A percentile compares a stretch with the other conserved stretches of the same genome.
Evolutionary conservation across 2,113 vertebrate genomes (phyloP).

Genomic region (Rhombomys opimus): DNA sequence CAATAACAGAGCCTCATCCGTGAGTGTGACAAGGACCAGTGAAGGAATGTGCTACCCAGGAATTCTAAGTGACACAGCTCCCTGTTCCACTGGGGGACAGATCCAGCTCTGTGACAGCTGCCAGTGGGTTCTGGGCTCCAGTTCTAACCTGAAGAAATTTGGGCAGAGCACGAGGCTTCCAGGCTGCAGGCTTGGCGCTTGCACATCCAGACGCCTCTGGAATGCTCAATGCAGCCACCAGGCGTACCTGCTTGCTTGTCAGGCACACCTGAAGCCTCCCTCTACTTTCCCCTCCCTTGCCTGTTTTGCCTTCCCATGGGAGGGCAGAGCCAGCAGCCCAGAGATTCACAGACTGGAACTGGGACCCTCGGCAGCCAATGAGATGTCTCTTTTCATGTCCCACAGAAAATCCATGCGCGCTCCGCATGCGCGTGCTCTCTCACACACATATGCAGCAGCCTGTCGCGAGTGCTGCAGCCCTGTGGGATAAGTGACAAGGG

Average conservation of each 20-base stretch:
- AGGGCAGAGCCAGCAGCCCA: constrained; percentile 57
- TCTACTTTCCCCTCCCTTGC: constrained; percentile 21
- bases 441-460: constrained; percentile 27
- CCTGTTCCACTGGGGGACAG: constrained; percentile 51
- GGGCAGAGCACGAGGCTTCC: constrained; percentile 54
- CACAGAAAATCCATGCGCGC: constrained; percentile 58
- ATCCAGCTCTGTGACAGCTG: constrained; percentile 72
- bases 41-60: constrained; percentile 79
- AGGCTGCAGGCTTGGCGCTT: constrained; percentile 51
- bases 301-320: constrained; percentile 53
- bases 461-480: constrained; percentile 63
- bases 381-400: constrained; percentile 64
- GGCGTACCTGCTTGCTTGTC: constrained; percentile 59
- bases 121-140: constrained; percentile 63
- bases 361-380: constrained; percentile 74
- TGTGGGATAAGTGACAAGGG: constrained; percentile 65
- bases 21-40: constrained; percentile 77
- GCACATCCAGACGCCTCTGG: constrained; percentile 53
- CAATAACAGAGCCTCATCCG: constrained; percentile 79
- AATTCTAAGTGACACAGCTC: constrained; percentile 77
- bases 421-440: neutral
- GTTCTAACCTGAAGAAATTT: constrained; percentile 61
- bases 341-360: constrained; percentile 63
- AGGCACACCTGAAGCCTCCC: constrained; percentile 71
- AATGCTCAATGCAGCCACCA: constrained; percentile 42